Percentiles rank a stretch among this genome's conserved stretches.
Conservation (phyloP, 2,113 vertebrate genomes). For the Microcebus lehilahytsara region DNA sequence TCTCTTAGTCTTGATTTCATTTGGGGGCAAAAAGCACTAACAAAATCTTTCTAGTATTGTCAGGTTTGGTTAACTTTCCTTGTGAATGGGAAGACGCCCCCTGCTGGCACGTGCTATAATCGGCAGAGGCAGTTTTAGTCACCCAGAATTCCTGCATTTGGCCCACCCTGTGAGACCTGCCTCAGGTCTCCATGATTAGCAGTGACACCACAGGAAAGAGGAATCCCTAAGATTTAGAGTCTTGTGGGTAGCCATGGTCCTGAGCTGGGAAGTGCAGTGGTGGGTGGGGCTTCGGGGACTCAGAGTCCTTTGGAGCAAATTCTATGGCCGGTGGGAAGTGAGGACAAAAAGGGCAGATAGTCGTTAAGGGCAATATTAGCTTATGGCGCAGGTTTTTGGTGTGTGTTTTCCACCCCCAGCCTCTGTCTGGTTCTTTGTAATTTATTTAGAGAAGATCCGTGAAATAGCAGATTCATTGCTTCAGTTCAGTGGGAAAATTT, state of each 20-base stretch:
- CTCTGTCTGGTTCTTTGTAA: not conserved
- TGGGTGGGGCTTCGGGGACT: too few relatives aligned
- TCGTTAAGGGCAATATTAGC: not conserved
- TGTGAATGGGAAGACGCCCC: not conserved
- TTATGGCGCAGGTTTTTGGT: not conserved
- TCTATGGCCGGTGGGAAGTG: not conserved
- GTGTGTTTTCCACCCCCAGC: not conserved
- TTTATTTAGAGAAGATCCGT: not conserved
- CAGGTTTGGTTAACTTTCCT: not conserved
- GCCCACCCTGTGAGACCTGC: fast-evolving
- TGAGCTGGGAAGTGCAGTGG: not conserved
- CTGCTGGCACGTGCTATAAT: not conserved
- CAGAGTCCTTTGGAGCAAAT: not conserved
- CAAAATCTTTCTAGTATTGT: not conserved
- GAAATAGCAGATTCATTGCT: not conserved
- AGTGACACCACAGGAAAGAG: not conserved
- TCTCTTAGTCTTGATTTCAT: not conserved
- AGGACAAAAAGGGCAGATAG: not conserved
- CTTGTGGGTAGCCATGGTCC: not conserved
- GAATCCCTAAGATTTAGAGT: not conserved
- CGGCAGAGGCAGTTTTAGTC: too few relatives aligned
- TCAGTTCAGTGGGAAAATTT: not conserved
- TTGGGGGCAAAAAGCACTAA: not conserved
- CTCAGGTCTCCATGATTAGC: not conserved
- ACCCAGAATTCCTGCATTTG: not conserved